Base-by-base conservation (phyloP, 2,888 invertebrate genomes). In the Macrosiphum euphorbiae region DNA sequence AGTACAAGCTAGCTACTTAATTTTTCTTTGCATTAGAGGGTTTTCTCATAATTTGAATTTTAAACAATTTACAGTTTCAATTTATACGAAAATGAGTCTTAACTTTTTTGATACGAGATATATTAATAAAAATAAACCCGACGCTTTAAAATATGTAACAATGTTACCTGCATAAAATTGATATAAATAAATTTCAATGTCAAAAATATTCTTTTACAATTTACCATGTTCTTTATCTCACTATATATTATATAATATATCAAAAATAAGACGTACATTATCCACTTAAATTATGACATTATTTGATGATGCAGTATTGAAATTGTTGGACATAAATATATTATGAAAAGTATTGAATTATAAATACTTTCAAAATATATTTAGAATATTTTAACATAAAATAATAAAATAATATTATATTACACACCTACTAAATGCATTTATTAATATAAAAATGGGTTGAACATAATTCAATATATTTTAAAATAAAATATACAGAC, bases 1-100 rank as follows among this genome's bases (percentile, higher is more conserved):
- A 55, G 41, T 50, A 78, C 41, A 84, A 84, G 52, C 13, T 3
- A 41, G 44, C 16, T n/a, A 44, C 55, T 85, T 91, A 55, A 91
- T 85, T 85, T 85, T 91, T 44, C 16, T 85, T 58, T 85, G 52
- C n/a, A 55, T 85, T n/a, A 91, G 84, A 55, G 44, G 85, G 41
- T 91, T 91, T 91, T 91, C 24, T 55, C 55, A 41, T 85, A 85
- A 91, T 52, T 35, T 28, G 41, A 55, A 84, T 84, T 55, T 67
- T 2, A 52, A 85, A 55, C 44, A 85, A 78, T 91, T 26, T 91
- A 41, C 41, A 41, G 44, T 52, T 28, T 84, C 50, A 35, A 55
- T 91, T 55, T 55, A 44, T 55, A 28, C 0, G n/a, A 55, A 44
- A 78, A 91, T 3, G 55, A 24, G 41, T 58, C 85, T 85, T 7